phyloP scores from a whole-genome alignment of 1,140 invertebrate species.

The Tetramorium simillimum region DNA sequence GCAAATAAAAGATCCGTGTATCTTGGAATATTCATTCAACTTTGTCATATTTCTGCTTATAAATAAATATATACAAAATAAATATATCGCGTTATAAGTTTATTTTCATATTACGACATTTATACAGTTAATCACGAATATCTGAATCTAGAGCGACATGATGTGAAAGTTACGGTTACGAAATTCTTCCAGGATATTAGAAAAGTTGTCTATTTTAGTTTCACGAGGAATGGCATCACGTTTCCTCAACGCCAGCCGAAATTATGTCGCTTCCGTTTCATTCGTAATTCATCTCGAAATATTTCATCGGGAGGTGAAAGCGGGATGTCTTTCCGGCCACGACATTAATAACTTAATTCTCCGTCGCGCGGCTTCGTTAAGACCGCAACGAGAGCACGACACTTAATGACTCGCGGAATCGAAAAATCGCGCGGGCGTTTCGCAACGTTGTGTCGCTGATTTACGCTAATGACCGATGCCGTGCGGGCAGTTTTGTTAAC shows the following conservation, averaged over 20 bases:
- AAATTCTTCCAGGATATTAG: not conserved
- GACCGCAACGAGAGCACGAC: not conserved
- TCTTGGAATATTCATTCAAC: not conserved
- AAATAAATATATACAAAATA: not conserved
- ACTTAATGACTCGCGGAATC: slow-evolving; percentile 16
- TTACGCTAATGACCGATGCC: slow-evolving; percentile 66
- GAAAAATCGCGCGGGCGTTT: slow-evolving; percentile 33
- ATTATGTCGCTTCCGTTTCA: slow-evolving; percentile 8
- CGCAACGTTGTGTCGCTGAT: slow-evolving; percentile 59
- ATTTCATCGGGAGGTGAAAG: not conserved
- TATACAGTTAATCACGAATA: not conserved
- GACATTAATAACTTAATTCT: slow-evolving; percentile 49
- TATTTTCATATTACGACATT: not conserved
- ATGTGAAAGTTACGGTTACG: not conserved
- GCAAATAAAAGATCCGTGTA: not conserved
- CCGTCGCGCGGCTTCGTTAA: slow-evolving; percentile 17
- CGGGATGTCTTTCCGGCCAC: not conserved
- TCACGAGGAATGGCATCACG: not conserved
- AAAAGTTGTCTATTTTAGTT: slow-evolving; percentile 10
- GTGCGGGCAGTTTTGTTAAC: slow-evolving; percentile 64
- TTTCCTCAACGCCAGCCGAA: not conserved
- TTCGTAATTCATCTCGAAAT: not conserved
- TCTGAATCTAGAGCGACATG: not conserved
- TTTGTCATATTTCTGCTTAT: not conserved
- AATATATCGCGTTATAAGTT: not conserved